These are phyloP conservation scores for Aleiodes testaceus DNA, from an alignment of 2,888 invertebrate genomes.

Conservation along the genomic window DNA sequence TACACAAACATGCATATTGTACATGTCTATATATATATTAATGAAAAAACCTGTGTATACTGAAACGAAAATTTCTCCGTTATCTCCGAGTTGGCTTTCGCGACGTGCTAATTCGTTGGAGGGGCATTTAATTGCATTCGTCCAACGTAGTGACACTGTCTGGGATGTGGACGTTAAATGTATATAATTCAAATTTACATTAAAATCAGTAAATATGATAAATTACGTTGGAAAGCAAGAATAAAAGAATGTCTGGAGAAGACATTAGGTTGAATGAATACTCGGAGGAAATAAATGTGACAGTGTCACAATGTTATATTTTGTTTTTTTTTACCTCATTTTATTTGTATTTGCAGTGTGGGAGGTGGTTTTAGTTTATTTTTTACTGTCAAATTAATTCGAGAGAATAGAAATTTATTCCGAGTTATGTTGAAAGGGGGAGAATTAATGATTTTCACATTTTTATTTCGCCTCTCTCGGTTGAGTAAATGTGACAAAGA, in stretches of 20 bases:
- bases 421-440: too few species aligned
- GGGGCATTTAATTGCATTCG: conserved; percentile 31
- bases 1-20: neutral
- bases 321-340: neutral
- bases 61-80: conserved; percentile 34
- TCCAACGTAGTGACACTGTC: conserved; percentile 22
- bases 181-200: conserved; percentile 31
- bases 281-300: conserved; percentile 14
- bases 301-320: neutral
- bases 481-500: too few species aligned
- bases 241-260: conserved; percentile 22
- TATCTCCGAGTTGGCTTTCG: conserved; percentile 23
- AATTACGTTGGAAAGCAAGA: conserved; percentile 12
- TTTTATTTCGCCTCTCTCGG: too few species aligned
- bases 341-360: neutral
- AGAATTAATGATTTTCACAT: too few species aligned
- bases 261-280: conserved; percentile 26
- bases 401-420: too few species aligned
- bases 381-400: too few species aligned
- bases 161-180: conserved; percentile 21
- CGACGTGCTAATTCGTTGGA: conserved; percentile 20
- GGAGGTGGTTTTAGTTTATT: neutral
- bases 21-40: conserved; percentile 14
- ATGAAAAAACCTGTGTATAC: conserved; percentile 5
- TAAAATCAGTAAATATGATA: conserved; percentile 28